Percentiles rank a stretch among this genome's conserved stretches.
Conservation (phyloP, 2,888 invertebrate species). For the Tinea semifulvella region DNA sequence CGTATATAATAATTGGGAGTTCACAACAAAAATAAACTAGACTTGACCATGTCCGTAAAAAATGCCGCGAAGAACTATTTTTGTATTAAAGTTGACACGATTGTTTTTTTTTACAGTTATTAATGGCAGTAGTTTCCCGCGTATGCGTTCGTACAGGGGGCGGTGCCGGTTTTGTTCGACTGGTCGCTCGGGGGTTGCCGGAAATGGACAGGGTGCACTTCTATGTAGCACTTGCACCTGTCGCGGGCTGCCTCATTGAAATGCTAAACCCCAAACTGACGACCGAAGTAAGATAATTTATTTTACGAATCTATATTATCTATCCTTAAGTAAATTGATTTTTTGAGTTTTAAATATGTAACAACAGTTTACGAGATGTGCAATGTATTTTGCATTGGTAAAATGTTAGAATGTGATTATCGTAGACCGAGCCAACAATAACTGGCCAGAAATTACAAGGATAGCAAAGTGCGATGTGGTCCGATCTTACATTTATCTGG, state of each 20-base stretch:
- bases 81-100: too few relatives aligned
- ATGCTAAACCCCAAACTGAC: conserved; percentile 36
- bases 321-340: conserved; percentile 32
- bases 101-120: conserved; percentile 63
- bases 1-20: too few relatives aligned
- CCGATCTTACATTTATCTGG: too few relatives aligned
- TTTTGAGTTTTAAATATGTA: neutral
- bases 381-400: neutral
- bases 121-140: conserved; percentile 82
- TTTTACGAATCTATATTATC: neutral
- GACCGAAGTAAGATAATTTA: neutral
- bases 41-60: too few relatives aligned
- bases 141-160: conserved; percentile 74
- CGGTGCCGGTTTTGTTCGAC: conserved; percentile 46
- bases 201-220: conserved; percentile 57
- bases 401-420: neutral
- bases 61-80: too few relatives aligned
- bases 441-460: too few relatives aligned
- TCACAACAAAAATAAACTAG: too few relatives aligned
- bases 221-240: conserved; percentile 54
- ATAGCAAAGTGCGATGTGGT: too few relatives aligned
- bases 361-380: neutral
- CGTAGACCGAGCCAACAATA: neutral
- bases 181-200: conserved; percentile 46
- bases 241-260: conserved; percentile 49